Evolutionary conservation across 2,888 invertebrate species (phyloP), one percentile per base, ranked within the genome.

Genomic region (Exocentrus adspersus): DNA sequence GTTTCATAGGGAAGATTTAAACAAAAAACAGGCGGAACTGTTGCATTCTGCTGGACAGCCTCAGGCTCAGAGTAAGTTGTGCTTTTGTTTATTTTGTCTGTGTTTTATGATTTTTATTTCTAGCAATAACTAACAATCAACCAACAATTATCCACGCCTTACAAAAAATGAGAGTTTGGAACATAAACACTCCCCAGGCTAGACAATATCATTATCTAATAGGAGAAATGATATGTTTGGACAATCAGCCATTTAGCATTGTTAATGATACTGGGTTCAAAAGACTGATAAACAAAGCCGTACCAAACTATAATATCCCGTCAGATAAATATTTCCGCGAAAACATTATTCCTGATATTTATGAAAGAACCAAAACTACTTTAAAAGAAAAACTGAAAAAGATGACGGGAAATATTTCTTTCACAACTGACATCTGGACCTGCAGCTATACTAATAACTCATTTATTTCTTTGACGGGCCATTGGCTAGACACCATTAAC

Each of bases 211-310:
- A 78, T 69, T 76, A 76, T 69, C 71, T 74, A 58, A 73, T 78
- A 48, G 75, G 70, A 20, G 79, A 78, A 77, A 78, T 77, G 75
- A 77, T 78, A 72, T 77, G 75, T 21, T 6, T 77, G 57, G 76
- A 78, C 32, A 78, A 77, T 64, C 68, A 77, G 53, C 76, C 78
- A 41, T 65, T 77, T 2, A 65, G 62, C 16, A 61, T 79, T 7
- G 74, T 78, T 48, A 73, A 77, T 65, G 56, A 60, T 19, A 56
- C 60, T n/a, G 77, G 78, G 5, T 51, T 51, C 30, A 51, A 30
- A 51, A 51, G 46, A 7, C 17, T 45, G 17, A 45, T 45, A 10
- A 19, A 45, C 17, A 45, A 17, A 10, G 12, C 45, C 9, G 19
- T 19, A 17, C 45, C 45, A 45, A 45, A 45, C 9, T 46, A 46